Evolutionary conservation across 37 sponge, comb jelly and placozoan genomes (phyloP), one percentile per base, ranked within the genome.

Genomic region (Ianthella basta): DNA sequence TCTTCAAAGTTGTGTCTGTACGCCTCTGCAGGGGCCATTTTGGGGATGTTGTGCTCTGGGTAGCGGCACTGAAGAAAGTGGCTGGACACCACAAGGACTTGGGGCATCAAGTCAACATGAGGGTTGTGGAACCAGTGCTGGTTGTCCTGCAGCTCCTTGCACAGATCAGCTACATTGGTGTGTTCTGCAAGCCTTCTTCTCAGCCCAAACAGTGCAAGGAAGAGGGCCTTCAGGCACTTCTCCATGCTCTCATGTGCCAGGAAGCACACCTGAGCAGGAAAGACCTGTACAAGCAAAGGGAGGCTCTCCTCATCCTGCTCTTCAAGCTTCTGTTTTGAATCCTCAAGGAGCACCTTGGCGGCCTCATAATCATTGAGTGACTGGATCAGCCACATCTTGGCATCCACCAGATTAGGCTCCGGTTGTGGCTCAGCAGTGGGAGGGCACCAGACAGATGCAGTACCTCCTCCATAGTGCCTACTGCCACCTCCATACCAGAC

Each of bases 221-320:
- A 74, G 13, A 87, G 53, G 29, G 87, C 90, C 41, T 89, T 93
- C 15, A 93, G 33, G 68, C 87, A 83, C 75, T 93, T 93, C 56
- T 93, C 93, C 0, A 84, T 87, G 23, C 56, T 70, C 19, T 93
- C 90, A 80, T 93, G 93, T 29, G 82, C 80, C 0, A 93, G 85
- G 57, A 93, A 93, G 80, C 93, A 93, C 30, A 93, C 82, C 0
- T 85, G 85, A 16, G 90, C 89, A 41, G 91, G 91, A 68, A 87
- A 91, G 20, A 75, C 21, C 24, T 40, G 54, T 8, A 75, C 24
- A 13, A 75, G 20, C 0, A 24, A 19, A 1, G 37, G 44, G 1
- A 13, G 53, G 44, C 39, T 61, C 10, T 61, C 27, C 16, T 40
- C 44, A 36, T 75, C 4, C 27, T 30, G 33, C 20, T 29, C 72